Evolutionary conservation across 2,888 invertebrate genomes (phyloP), one percentile per base, ranked within the genome.

Genomic region (Tyria jacobaeae): DNA sequence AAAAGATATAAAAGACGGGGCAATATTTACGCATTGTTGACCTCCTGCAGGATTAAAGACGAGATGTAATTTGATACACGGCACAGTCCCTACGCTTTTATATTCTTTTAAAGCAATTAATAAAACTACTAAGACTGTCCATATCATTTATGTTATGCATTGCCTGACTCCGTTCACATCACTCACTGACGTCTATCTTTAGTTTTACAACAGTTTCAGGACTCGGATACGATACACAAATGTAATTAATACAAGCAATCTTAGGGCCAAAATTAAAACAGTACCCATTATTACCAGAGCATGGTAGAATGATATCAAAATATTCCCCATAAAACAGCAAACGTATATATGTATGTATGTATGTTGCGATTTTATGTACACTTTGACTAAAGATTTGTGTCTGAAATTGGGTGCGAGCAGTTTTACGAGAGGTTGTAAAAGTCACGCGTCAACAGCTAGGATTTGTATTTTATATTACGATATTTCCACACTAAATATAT

Each of bases 371-470:
- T 74, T 79, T 74, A 76, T 66, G 69, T 57, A 55, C 66, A 67
- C 68, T 73, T 77, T 77, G 74, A 78, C 79, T 79, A 75, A 72
- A 74, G 71, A 75, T 75, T 75, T 63, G 68, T 63, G 62, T 60
- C 62, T 64, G 71, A 67, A 71, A 67, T 65, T 63, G 64, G 70
- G 66, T 31, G 61, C 57, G 57, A 24, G 51, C 37, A 24, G 59
- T 51, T 78, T 79, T 78, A 78, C 69, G 76, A 73, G 61, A 50
- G 57, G 47, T 21, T 52, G 31, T 62, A 62, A 62, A 60, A 34
- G 39, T 25, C n/a, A 25, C 62, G 57, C 49, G 49, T 50, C 48
- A 54, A 65, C 52, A 58, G n/a, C 59, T 21, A 35, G 37, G 21
- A 44, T 44, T 44, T 53, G 41, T 48, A 27, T 17, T 21, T 21